Base-by-base conservation (phyloP, 2,888 invertebrate species). In the Entomobrya multifasciata region DNA sequence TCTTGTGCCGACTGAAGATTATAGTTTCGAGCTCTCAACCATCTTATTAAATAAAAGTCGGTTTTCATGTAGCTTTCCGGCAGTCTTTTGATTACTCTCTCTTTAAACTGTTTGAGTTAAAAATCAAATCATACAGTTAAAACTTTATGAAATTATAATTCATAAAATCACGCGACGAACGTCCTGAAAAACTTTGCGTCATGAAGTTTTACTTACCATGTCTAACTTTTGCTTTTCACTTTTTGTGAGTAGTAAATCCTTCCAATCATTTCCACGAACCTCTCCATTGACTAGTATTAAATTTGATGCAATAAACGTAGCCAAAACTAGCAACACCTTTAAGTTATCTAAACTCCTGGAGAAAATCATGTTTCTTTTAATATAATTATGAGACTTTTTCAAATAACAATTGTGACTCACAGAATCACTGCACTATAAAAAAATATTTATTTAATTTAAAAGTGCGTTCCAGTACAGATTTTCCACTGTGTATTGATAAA, bases 41-140 rank as follows among this genome's bases (percentile, higher is more conserved):
- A 85, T 30, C 85, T 22, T 20, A 85, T 57, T 1, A 85, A 41
- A 41, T 79, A 85, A 36, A 85, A 85, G 13, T 78, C 72, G 0
- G 78, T 47, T 60, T 85, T 78, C 85, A 85, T 85, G 17, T 36
- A 85, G 22, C 20, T 20, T 44, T 67, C 67, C 4, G 67, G 41
- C 5, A 67, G 67, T 11, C 22, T 44, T 41, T 4, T 0, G 15
- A 41, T 20, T 3, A 67, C 67, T 20, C 41, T 44, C 22, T 44
- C 22, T 15, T 67, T 67, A 15, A 67, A 67, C 67, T 36, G 15
- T 15, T 52, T 15, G 52, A 11, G 36, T 65, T 30, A 2, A 65
- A 25, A 36, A 8, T 36, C n/a, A n/a, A n/a, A n/a, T n/a, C n/a
- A n/a, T n/a, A n/a, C n/a, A n/a, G n/a, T n/a, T n/a, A n/a, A n/a